Base-by-base conservation (phyloP, 2,113 vertebrate genomes). In the Spheniscus mendiculus region DNA sequence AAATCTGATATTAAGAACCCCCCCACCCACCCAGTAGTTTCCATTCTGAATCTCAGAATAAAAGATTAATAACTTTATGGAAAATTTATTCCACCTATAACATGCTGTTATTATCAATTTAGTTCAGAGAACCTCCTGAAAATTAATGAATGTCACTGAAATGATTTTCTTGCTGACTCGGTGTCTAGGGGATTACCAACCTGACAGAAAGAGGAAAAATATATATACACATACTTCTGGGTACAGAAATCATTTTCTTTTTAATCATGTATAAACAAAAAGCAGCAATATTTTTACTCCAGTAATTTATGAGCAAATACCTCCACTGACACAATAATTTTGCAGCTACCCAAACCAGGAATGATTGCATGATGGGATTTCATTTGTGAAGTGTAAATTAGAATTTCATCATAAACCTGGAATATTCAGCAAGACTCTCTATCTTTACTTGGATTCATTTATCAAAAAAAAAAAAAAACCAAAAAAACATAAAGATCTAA, bases 231-330 rank as follows among this genome's bases (percentile, higher is more conserved):
- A 74, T 45, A 90, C 32, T 91, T 89, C 79, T 94, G 42, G 56
- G 44, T 79, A 55, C 21, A 97, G n/a, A 96, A 96, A 90, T 97
- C 0, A 90, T 96, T 83, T 86, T 73, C 45, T 93, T 94, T 96
- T 95, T 92, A 96, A 96, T 95, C 83, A 95, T 69, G 58, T 96
- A 91, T 94, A 92, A 96, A 97, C 85, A 95, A 93, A 96, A 96
- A 95, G 26, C 20, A 83, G 50, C 26, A 66, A 76, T 86, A 89
- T 90, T 95, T 96, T 74, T 91, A 72, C 13, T 59, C 45, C 3
- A 66, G 36, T 96, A 94, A 88, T 96, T 98, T 98, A 94, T 93
- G 59, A 59, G 27, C 13, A 95, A 88, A 86, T 94, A 50, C 73
- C 80, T 98, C 44, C 76, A 80, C 49, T 87, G 90, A 81, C 73